phyloP scores from a whole-genome alignment of 2,113 vertebrate species.

The Pungitius pungitius region DNA sequence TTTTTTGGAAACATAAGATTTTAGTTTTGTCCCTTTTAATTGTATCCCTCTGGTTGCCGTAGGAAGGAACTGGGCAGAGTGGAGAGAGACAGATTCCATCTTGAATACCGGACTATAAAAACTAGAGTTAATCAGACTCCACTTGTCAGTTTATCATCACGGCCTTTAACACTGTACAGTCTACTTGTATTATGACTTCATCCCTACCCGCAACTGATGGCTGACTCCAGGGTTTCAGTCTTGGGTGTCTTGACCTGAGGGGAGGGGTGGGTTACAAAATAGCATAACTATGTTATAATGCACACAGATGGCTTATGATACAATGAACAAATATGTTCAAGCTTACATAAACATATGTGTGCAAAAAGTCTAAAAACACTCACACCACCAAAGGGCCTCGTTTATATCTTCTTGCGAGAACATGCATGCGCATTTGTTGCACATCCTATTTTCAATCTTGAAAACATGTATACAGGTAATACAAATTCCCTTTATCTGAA shows the following conservation, averaged over 20 bases:
- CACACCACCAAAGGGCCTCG: neutral
- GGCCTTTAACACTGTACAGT: constrained; percentile 20
- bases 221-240: constrained; percentile 48
- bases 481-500: neutral
- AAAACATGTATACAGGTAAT: neutral
- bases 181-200: neutral
- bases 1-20: neutral
- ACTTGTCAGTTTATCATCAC: constrained; percentile 22
- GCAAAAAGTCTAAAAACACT: neutral
- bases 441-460: neutral
- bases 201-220: constrained; percentile 51
- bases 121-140: neutral
- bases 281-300: neutral
- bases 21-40: neutral
- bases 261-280: neutral
- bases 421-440: neutral
- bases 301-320: neutral
- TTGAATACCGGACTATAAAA: neutral
- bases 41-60: neutral
- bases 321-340: neutral
- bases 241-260: constrained; percentile 63
- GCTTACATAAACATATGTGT: neutral
- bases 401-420: neutral
- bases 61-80: neutral
- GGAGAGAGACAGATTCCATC: neutral